These are phyloP conservation scores for Scaptomyza cyrtandrae DNA, from an alignment of 2,888 invertebrate species.

Conservation along the genomic window DNA sequence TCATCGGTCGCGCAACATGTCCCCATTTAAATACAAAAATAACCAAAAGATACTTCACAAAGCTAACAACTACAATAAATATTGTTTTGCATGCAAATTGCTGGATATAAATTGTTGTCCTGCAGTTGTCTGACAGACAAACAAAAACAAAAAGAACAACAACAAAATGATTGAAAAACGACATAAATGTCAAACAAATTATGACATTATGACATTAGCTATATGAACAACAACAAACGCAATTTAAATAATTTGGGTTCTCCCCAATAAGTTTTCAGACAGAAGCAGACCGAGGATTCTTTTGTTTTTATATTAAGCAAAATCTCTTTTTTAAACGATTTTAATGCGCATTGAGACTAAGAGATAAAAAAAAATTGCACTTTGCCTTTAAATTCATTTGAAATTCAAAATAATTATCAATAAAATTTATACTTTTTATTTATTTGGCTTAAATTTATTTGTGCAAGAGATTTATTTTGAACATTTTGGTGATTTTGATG, in stretches of 20 bases:
- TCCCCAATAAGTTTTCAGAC: not conserved
- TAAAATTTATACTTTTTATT: not conserved
- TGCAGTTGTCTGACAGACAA: slow-evolving; percentile 21
- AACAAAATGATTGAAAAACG: not conserved
- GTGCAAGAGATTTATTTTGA: not conserved
- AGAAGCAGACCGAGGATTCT: slow-evolving; percentile 20
- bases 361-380: slow-evolving; percentile 23
- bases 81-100: slow-evolving; percentile 70
- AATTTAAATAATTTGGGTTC: slow-evolving; percentile 7
- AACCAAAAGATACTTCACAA: not conserved
- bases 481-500: not conserved
- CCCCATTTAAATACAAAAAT: slow-evolving; percentile 1
- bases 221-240: not conserved
- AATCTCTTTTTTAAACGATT: not conserved
- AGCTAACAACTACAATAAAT: not conserved
- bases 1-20: not conserved
- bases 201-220: slow-evolving; percentile 17
- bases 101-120: slow-evolving; percentile 56
- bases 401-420: too few relatives aligned
- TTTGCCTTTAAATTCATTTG: slow-evolving; percentile 9
- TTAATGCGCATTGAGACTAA: slow-evolving; percentile 12
- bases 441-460: too few relatives aligned
- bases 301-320: not conserved
- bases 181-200: slow-evolving; percentile 9
- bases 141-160: not conserved